These are phyloP conservation scores for Yponomeuta sedellus DNA, from an alignment of 2,888 invertebrate genomes.

Conservation along the genomic window DNA sequence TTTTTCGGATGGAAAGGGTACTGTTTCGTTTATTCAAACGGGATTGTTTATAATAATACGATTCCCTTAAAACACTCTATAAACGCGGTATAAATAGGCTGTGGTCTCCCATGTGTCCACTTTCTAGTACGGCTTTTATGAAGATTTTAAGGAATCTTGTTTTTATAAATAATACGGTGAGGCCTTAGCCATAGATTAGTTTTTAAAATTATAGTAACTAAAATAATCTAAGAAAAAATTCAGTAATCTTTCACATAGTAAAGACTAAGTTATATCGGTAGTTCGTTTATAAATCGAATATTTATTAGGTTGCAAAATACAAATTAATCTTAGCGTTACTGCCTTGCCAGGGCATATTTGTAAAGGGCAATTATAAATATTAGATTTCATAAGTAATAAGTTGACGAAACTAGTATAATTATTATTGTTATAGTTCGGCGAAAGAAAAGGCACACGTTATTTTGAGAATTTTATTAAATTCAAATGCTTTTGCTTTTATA, in stretches of 20 bases:
- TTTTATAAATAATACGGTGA: too few species aligned
- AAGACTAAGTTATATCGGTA: too few species aligned
- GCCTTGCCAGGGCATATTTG: slow-evolving; percentile 2
- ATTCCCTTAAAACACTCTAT: too few species aligned
- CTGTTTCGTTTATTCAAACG: too few species aligned
- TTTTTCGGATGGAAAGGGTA: too few species aligned
- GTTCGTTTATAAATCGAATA: neutral
- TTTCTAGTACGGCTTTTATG: neutral
- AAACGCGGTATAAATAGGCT: too few species aligned
- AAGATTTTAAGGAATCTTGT: too few species aligned
- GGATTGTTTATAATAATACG: too few species aligned
- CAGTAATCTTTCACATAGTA: too few species aligned
- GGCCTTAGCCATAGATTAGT: neutral
- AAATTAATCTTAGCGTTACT: slow-evolving; percentile 1
- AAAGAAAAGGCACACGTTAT: neutral
- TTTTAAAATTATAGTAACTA: neutral
- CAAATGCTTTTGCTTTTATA: slow-evolving; percentile 1
- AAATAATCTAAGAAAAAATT: neutral
- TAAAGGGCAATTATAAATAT: neutral
- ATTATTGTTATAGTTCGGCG: neutral
- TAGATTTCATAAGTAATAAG: neutral
- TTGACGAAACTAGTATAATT: neutral
- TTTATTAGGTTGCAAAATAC: neutral
- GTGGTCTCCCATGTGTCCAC: too few species aligned
- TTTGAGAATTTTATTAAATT: neutral